These are phyloP conservation scores for Bradypus variegatus DNA, from an alignment of 2,797 vertebrate species.

Conservation along the genomic window DNA sequence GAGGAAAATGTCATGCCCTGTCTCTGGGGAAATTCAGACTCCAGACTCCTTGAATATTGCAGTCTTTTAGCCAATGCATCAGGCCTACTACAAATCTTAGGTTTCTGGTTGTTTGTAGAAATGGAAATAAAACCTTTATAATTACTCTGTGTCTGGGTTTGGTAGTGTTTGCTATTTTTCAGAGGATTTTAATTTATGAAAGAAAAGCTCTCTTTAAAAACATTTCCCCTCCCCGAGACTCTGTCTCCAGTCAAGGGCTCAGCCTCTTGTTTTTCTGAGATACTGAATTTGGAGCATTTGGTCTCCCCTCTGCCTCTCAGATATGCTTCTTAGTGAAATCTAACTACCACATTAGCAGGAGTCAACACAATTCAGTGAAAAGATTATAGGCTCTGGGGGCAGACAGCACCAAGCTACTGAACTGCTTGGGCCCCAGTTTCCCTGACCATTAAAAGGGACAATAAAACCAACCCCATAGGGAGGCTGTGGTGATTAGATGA, in stretches of 20 bases:
- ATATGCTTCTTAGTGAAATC: not conserved
- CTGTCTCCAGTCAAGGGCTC: not conserved
- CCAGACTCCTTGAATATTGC: not conserved
- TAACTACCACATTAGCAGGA: not conserved
- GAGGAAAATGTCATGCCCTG: not conserved
- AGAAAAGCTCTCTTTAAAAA: constrained; percentile 20
- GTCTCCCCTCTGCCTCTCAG: not conserved
- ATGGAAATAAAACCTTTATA: not conserved
- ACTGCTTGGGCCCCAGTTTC: not conserved
- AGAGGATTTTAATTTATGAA: constrained; percentile 28
- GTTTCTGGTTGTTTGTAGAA: not conserved
- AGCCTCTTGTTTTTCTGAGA: not conserved
- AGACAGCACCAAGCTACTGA: constrained; percentile 13
- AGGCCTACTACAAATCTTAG: not conserved
- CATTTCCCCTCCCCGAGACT: not conserved
- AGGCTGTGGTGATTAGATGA: not conserved
- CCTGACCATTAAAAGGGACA: constrained; percentile 16
- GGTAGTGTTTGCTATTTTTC: not conserved
- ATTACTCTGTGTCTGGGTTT: not conserved
- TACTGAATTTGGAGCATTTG: not conserved
- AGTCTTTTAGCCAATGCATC: not conserved
- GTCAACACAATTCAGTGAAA: not conserved
- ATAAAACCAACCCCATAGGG: not conserved
- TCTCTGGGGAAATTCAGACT: not conserved
- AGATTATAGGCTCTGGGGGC: not conserved